phyloP scores from a whole-genome alignment of 1,140 invertebrate species.

The Campoletis sonorensis region DNA sequence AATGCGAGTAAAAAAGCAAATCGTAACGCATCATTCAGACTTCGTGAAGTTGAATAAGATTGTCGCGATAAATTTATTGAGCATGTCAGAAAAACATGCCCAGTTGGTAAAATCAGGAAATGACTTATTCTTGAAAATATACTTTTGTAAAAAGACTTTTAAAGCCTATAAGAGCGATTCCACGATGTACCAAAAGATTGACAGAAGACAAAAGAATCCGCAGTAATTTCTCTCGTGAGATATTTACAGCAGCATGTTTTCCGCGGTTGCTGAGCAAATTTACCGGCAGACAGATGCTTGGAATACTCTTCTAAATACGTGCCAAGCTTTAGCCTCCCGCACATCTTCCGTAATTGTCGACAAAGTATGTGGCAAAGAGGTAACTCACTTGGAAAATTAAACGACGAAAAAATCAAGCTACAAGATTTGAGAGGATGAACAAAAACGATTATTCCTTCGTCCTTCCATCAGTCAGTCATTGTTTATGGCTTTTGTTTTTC shows the following conservation, averaged over 20 bases:
- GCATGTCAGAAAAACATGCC: no score
- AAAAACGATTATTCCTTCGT: background rate
- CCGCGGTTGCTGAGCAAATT: background rate
- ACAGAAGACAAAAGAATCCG: background rate
- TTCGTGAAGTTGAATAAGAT: no score
- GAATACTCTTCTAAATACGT: conserved; percentile 9
- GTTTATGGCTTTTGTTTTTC: no score
- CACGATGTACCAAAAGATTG: background rate
- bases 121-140: no score
- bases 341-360: background rate
- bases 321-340: background rate
- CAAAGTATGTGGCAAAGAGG: background rate
- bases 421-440: background rate
- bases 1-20: no score
- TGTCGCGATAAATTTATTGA: no score
- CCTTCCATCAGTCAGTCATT: background rate
- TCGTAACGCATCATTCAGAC: no score
- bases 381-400: background rate
- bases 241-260: conserved; percentile 20
- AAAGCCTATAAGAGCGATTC: no score
- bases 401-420: background rate
- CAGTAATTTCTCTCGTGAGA: conserved; percentile 15
- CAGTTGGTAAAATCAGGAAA: no score
- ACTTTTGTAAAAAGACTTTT: no score
- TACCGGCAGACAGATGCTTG: conserved; percentile 27